Evolutionary conservation across 2,113 vertebrate species (phyloP), one percentile per base, ranked within the genome.

Genomic region (Chloropsis hardwickii): DNA sequence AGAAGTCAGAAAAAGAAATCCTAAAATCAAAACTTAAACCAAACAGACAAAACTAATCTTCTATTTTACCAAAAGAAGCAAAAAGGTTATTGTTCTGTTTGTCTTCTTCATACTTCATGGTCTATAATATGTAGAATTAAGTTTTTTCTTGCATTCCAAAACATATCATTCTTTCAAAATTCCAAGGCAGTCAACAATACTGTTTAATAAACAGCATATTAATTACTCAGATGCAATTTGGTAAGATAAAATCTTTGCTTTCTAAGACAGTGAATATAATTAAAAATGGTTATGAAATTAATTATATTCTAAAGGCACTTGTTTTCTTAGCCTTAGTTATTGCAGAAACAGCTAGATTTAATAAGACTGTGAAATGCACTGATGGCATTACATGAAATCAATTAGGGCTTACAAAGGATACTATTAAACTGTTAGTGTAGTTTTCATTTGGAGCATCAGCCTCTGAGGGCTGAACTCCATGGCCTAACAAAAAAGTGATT

Each of bases 251-350:
- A 97, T 96, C 73, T 87, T 84, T 81, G 80, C 94, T 97, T 97
- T 95, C 76, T 97, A 96, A 97, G 77, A 95, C 70, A 97, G 62
- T 54, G 91, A 95, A 31, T 73, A 42, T 95, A 97, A 97, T 97
- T 97, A 97, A 97, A 98, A 97, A 33, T 61, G 87, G 97, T 96
- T 94, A 97, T 91, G 60, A 95, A 97, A 98, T 97, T 96, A 97
- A 97, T 96, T 96, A 67, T 95, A 88, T 96, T 97, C 92, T 95
- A 94, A 98, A 97, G 78, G 37, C 95, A 73, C 48, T 96, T 94
- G 87, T 86, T 97, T 97, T 95, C 80, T 88, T 85, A 86, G 21
- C 86, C 79, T 96, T 97, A 96, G 94, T 97, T 95, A 91, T 70
- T 90, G 77, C 33, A 87, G 58, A 96, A 97, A 97, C 82, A 92